A percentile compares a stretch with the other conserved stretches of the same genome.
Evolutionary conservation across 2,888 invertebrate species (phyloP).

Genomic region (Zygaena filipendulae): DNA sequence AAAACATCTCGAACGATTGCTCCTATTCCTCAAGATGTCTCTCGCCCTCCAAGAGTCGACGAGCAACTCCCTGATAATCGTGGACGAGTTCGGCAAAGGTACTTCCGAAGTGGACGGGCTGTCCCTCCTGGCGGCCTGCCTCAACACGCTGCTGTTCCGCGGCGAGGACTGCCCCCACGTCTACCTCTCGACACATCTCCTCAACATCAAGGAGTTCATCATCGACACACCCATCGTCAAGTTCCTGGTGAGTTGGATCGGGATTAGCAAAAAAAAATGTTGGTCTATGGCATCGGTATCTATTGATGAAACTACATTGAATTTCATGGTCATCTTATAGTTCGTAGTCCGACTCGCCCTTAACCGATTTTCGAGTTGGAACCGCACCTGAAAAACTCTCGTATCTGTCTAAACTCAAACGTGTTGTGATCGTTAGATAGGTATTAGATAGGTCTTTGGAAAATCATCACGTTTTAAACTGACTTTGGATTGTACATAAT

Average conservation of each 20-base stretch:
- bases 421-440: no score
- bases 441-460: no score
- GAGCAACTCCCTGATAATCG: slow-evolving; percentile 75
- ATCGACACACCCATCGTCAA: slow-evolving; percentile 58
- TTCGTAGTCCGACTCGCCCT: no score
- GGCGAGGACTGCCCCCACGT: slow-evolving; percentile 75
- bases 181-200: slow-evolving; percentile 82
- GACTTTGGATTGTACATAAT: no score
- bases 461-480: no score
- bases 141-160: slow-evolving; percentile 72
- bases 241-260: slow-evolving; percentile 53
- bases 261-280: not conserved
- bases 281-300: no score
- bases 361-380: no score
- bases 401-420: no score
- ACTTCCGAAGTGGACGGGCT: slow-evolving; percentile 82
- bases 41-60: slow-evolving; percentile 74
- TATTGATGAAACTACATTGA: no score
- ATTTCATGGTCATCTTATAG: no score
- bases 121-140: slow-evolving; percentile 74
- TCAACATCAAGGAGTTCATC: slow-evolving; percentile 71
- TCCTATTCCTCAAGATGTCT: slow-evolving; percentile 79
- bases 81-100: slow-evolving; percentile 93
- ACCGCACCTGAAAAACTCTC: no score
- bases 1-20: no score